Base-by-base conservation (phyloP, 1,140 invertebrate genomes). In the Notospermus geniculatus region DNA sequence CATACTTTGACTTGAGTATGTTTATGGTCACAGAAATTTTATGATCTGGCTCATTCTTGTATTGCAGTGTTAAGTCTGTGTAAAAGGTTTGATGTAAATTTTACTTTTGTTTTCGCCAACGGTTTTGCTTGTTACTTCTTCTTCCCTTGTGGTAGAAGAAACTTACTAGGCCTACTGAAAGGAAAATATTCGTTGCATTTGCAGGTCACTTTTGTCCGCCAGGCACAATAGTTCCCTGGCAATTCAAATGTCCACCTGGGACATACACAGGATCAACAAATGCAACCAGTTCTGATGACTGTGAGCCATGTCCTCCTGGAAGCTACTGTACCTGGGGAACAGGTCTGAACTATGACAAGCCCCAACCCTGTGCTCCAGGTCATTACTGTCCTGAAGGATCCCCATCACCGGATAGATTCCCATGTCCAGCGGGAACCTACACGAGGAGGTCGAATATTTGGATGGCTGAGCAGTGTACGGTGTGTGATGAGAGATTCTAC, bases 351-450 rank as follows among this genome's bases (percentile, higher is more conserved):
- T 32, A n/a, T 13, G 19, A n/a, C 25, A 11, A 19, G 36, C 74
- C 75, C 17, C 55, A 72, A 55, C 66, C 66, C 2, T 79, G 77
- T 66, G 62, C 60, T 43, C 71, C 66, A 22, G 77, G 77, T 22
- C 71, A 71, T 57, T 79, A 77, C 58, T 79, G 77, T 60, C 77
- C 77, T 1, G 53, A 69, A 41, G 64, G 66, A 64, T 74, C 75
- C 1, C 74, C 75, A 15, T 39, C 69, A 1, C 67, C 69, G 9
- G 68, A 72, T 50, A 67, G 69, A 9, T 77, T 60, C 52, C 77
- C 77, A 1, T 79, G 77, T 66, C 74, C 73, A 1, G 65, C 75
- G 9, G 77, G 77, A 22, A 77, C 75, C 28, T 79, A 69, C 55
- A 72, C 74, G 13, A 63, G 57, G 53, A 27, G 45, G 1, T 65